Base-by-base conservation (phyloP, 2,888 invertebrate species). In the Drosophila longiperda region DNA sequence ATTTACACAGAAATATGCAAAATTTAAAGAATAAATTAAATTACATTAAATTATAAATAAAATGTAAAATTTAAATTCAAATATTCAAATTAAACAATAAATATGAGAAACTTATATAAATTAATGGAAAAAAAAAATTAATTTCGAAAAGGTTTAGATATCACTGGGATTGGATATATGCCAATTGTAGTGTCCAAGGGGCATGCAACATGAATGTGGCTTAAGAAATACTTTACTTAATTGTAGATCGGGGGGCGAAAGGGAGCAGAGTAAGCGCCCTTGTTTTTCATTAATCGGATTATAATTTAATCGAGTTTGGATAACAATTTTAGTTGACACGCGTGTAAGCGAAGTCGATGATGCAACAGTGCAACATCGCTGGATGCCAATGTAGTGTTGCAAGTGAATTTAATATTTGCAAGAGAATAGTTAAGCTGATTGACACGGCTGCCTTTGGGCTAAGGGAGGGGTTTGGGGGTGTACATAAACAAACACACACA, bases 241-340 rank as follows among this genome's bases (percentile, higher is more conserved):
- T n/a, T 57, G 29, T 20, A 20, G 4, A 29, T 7, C 32, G 8
- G 29, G 6, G 32, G 3, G 32, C 9, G n/a, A 8, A 8, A 29
- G 15, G 20, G 32, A 12, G 20, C 8, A 1, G 29, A 15, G 8
- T 3, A 15, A 32, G 40, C 57, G 12, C 17, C 8, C n/a, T 48
- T 78, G 20, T 61, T 45, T 67, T 78, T 66, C 79, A 67, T 65
- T 82, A 74, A 79, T 75, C 65, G 66, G 79, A 45, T 82, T 66
- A 66, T 67, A 74, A 75, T 74, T 79, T 29, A 40, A 40, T 62
- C 38, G 36, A 42, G 65, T 66, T 64, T 52, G 53, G 49, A 60
- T 55, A 40, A n/a, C 20, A 49, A 42, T 73, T 61, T 80, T 34
- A 77, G 58, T 50, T 78, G 80, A 61, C 54, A 38, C 26, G 36